phyloP scores from a whole-genome alignment of 2,797 vertebrate genomes.

The Erethizon dorsatum region DNA sequence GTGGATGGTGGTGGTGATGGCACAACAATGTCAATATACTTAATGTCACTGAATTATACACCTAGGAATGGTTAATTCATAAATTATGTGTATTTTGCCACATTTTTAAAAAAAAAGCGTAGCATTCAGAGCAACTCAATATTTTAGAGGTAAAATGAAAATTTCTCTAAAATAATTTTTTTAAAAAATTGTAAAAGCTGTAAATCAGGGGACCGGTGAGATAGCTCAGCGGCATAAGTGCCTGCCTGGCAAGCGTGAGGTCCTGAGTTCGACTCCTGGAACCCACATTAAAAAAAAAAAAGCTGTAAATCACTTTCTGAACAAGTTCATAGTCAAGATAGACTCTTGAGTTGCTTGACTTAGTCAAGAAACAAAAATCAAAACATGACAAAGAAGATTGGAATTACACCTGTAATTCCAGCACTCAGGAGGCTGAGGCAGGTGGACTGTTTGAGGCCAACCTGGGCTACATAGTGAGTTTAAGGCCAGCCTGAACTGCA shows the following conservation, averaged over 20 bases:
- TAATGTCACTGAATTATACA: background rate
- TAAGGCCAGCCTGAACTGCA: background rate
- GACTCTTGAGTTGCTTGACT: conserved; percentile 53
- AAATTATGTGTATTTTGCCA: background rate
- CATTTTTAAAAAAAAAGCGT: background rate
- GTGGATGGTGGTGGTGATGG: background rate
- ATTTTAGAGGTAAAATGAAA: conserved; percentile 39
- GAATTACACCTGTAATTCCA: background rate
- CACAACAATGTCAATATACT: background rate
- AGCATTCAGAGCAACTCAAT: background rate
- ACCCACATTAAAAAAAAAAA: too few relatives aligned
- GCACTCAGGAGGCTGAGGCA: background rate
- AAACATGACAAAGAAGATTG: background rate
- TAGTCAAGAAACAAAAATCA: conserved; percentile 72
- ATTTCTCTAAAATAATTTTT: conserved; percentile 59
- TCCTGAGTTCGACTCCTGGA: too few relatives aligned
- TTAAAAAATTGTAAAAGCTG: conserved; percentile 18
- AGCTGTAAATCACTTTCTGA: conserved; percentile 44
- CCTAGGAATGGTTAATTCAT: background rate
- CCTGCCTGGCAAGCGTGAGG: too few relatives aligned
- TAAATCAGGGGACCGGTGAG: too few relatives aligned
- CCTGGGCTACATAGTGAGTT: background rate
- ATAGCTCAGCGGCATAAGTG: too few relatives aligned
- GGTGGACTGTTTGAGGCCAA: background rate
- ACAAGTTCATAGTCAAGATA: conserved; percentile 31